Conservation (phyloP, 92 coral and sea anemone genomes). For the Blastomussa wellsi region DNA sequence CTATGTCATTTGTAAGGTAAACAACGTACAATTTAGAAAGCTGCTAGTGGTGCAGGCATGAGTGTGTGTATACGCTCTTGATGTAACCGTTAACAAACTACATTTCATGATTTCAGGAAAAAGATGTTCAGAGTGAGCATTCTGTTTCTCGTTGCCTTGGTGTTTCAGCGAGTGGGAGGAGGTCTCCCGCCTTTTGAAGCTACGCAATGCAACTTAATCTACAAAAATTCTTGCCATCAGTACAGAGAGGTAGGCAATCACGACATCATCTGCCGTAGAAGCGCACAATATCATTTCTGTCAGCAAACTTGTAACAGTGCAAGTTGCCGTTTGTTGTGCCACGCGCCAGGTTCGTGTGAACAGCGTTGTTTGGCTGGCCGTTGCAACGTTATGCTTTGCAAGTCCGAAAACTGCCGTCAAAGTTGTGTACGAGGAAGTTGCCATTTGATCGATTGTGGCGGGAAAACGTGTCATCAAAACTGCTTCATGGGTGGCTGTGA, state of each 20-base stretch:
- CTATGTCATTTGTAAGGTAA: background rate
- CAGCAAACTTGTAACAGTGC: slow-evolving; percentile 63
- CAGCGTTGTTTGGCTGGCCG: slow-evolving; percentile 64
- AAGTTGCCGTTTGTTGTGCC: slow-evolving; percentile 46
- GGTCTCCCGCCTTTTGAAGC: slow-evolving; percentile 2
- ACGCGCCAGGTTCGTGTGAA: slow-evolving; percentile 37
- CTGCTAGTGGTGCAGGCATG: background rate
- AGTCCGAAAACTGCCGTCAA: slow-evolving; percentile 53
- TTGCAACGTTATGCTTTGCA: slow-evolving; percentile 52
- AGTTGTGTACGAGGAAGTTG: slow-evolving; percentile 59
- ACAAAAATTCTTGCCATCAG: slow-evolving; percentile 52
- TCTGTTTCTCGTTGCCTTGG: background rate
- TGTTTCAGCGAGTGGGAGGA: background rate
- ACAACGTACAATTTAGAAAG: background rate
- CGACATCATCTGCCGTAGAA: slow-evolving; percentile 34
- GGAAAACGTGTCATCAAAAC: slow-evolving; percentile 41
- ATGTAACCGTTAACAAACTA: background rate
- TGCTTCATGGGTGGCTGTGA: slow-evolving; percentile 61
- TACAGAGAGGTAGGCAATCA: slow-evolving; percentile 52
- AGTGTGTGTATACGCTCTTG: background rate
- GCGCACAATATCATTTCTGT: slow-evolving; percentile 22
- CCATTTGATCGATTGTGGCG: slow-evolving; percentile 52
- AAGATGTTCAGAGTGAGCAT: background rate
- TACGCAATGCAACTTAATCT: slow-evolving; percentile 46
- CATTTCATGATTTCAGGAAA: background rate